Evolutionary conservation across 1,140 invertebrate genomes (phyloP).

Genomic region (Vanessa tameamea): DNA sequence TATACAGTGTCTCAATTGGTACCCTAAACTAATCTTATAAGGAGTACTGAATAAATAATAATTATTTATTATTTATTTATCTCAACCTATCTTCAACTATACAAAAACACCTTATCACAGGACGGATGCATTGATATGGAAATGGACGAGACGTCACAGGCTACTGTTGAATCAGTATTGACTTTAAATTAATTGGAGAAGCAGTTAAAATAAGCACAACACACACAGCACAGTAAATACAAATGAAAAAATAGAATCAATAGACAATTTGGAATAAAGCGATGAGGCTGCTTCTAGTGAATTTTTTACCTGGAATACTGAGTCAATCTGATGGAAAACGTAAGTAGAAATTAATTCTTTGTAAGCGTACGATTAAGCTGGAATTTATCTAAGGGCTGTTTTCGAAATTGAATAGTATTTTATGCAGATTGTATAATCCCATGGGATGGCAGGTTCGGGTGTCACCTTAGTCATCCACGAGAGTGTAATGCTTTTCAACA

Average conservation of each 20-base stretch:
- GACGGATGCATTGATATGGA: conserved; percentile 1
- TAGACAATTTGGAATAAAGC: background rate
- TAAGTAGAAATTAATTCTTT: conserved; percentile 6
- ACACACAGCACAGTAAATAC: no score
- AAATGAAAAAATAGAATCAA: background rate
- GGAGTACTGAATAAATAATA: no score
- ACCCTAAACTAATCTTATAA: no score
- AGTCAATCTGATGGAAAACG: conserved; percentile 8
- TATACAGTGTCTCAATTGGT: no score
- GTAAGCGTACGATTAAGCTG: background rate
- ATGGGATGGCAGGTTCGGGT: no score
- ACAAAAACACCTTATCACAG: conserved; percentile 1
- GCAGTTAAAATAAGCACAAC: background rate
- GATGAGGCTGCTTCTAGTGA: conserved; percentile 29
- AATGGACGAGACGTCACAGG: background rate
- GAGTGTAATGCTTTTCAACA: no score
- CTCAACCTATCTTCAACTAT: no score
- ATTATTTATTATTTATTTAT: no score
- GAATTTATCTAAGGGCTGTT: no score
- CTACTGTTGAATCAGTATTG: background rate
- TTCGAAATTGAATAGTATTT: no score
- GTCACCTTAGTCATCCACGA: no score
- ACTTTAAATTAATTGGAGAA: background rate
- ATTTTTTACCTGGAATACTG: conserved; percentile 19
- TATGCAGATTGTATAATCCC: no score